Percentiles rank a stretch among this genome's conserved stretches.
phyloP scores from a whole-genome alignment of 2,797 vertebrate genomes.

The Aphelocoma californica region DNA sequence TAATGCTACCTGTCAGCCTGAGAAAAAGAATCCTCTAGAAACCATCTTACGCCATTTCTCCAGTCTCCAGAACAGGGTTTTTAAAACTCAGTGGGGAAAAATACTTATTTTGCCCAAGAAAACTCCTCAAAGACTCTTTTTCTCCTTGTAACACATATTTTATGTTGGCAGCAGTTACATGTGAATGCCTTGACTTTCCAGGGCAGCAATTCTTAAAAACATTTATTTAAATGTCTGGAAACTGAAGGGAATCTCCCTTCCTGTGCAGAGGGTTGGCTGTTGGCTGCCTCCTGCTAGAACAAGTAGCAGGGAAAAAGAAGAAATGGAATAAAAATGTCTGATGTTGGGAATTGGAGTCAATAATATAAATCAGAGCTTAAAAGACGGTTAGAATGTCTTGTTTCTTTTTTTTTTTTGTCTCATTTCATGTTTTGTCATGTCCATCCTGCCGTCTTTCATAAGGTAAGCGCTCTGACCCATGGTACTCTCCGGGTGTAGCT shows the following conservation, averaged over 20 bases:
- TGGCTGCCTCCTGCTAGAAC: not conserved
- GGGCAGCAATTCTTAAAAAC: not conserved
- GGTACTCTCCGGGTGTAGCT: not conserved
- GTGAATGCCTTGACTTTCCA: not conserved
- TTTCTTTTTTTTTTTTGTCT: not conserved
- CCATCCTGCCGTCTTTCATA: not conserved
- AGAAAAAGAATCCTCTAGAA: not conserved
- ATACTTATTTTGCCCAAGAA: not conserved
- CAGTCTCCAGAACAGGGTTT: not conserved
- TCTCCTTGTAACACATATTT: not conserved
- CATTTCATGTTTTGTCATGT: not conserved
- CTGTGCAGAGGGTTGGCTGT: not conserved
- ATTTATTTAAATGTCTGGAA: conserved; percentile 14
- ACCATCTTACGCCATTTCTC: not conserved
- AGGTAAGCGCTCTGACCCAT: not conserved
- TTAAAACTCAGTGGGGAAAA: not conserved
- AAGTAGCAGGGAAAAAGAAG: not conserved
- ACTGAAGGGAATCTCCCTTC: not conserved
- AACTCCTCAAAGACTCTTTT: not conserved
- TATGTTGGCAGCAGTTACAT: not conserved
- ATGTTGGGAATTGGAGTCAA: not conserved
- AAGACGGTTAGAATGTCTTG: not conserved
- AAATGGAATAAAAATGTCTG: not conserved
- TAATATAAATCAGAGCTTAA: not conserved
- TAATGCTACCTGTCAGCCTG: not conserved